These are phyloP conservation scores for Protobothrops mucrosquamatus DNA, from an alignment of 2,113 vertebrate genomes.

Conservation along the genomic window DNA sequence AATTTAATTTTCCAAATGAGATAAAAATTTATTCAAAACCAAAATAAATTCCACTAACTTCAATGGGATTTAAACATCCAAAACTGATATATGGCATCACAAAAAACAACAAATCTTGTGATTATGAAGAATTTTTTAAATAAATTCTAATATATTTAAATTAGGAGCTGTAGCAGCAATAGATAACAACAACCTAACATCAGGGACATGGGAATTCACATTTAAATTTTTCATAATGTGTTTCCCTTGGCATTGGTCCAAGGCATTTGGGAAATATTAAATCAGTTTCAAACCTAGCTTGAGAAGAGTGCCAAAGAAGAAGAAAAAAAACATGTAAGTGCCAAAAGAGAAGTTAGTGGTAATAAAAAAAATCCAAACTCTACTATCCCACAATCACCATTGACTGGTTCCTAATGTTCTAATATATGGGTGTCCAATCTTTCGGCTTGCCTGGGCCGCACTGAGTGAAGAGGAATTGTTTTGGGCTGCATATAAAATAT, in stretches of 20 bases:
- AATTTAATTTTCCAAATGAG: not conserved
- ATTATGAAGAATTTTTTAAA: not conserved
- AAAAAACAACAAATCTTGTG: not conserved
- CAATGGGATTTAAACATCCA: not conserved
- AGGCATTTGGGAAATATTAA: not conserved
- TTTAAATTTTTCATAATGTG: not conserved
- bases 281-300: not conserved
- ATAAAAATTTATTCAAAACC: not conserved
- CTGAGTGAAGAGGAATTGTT: too few relatives aligned
- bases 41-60: not conserved
- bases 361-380: not conserved
- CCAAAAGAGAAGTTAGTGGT: not conserved
- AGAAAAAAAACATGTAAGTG: not conserved
- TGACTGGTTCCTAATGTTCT: not conserved
- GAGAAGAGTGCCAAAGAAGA: not conserved
- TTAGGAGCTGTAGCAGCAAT: not conserved
- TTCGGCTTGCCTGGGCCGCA: too few relatives aligned
- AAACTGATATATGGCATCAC: not conserved
- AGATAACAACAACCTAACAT: not conserved
- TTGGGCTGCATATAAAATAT: too few relatives aligned
- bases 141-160: not conserved
- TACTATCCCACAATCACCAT: not conserved
- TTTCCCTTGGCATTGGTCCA: not conserved
- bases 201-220: not conserved
- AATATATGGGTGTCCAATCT: too few relatives aligned